Evolutionary conservation across 2,888 invertebrate species (phyloP), one percentile per base, ranked within the genome.

Genomic region (Melinopterus prodromus): DNA sequence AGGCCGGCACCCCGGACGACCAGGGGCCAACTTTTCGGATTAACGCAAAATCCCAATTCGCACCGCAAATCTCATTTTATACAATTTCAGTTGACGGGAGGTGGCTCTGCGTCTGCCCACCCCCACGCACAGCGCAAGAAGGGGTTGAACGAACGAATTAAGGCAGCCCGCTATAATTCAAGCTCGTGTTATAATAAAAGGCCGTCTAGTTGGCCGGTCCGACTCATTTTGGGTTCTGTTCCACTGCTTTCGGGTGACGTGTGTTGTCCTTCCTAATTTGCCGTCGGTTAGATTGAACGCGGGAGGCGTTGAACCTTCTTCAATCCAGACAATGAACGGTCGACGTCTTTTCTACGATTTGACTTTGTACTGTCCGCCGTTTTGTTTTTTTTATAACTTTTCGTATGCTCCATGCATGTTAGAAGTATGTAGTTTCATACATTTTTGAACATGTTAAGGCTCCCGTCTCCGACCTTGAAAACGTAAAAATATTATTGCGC

Each of bases 41-140:
- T 71, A 71, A 71, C 71, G 71, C 71, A 71, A 71, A 71, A 71
- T 71, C 71, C 71, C 71, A 26, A 26, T 71, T 71, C 71, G 71
- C 26, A 71, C 71, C 71, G 71, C 71, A 71, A 71, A 71, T 71
- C 71, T 71, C 71, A 71, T 26, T 71, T 71, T 26, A 26, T 71
- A 71, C 71, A 26, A 53, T 53, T 53, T 53, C 53, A 53, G 53
- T 53, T 53, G 53, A 53, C 53, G 53, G 26, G 26, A 26, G 26
- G 26, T 3, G 26, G 53, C 53, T 1, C 53, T 53, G 38, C 38
- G 38, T n/a, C n/a, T n/a, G 53, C 7, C 53, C 53, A 12, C 7
- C 53, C 53, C 53, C 53, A 12, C 53, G 53, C 53, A 4, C 53
- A 53, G 53, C 53, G 5, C 53, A 53, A 53, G 53, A 53, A 53